These are phyloP conservation scores for Goniozus legneri DNA, from an alignment of 1,140 invertebrate genomes.

Conservation along the genomic window DNA sequence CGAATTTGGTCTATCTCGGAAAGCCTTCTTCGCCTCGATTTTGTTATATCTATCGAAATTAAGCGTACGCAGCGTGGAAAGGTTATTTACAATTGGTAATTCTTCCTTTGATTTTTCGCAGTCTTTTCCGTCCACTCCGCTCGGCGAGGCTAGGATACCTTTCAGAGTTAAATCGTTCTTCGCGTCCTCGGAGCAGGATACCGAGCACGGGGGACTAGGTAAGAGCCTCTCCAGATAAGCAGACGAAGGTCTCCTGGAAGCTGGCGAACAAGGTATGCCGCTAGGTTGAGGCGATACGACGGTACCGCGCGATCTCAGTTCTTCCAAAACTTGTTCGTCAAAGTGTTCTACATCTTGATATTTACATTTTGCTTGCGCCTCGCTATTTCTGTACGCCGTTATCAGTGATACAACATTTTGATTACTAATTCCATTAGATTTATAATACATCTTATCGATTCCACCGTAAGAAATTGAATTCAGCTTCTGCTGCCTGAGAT, in stretches of 20 bases:
- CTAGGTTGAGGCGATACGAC: conserved; percentile 65
- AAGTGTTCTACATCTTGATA: conserved; percentile 32
- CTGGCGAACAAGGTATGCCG: conserved; percentile 54
- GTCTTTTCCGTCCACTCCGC: conserved; percentile 22
- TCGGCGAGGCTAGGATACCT: conserved; percentile 34
- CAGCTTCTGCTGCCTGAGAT: conserved; percentile 20
- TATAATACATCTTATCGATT: conserved; percentile 13
- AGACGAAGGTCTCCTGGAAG: conserved; percentile 32
- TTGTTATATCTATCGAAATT: not conserved
- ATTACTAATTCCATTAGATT: not conserved
- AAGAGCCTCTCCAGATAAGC: conserved; percentile 40
- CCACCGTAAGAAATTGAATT: conserved; percentile 12
- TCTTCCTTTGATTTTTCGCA: conserved; percentile 23
- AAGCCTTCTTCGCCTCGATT: not conserved
- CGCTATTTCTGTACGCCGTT: conserved; percentile 20
- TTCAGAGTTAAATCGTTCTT: conserved; percentile 41
- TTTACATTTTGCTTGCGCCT: conserved; percentile 36
- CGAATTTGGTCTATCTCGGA: conserved; percentile 15
- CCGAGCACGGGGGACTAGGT: conserved; percentile 49
- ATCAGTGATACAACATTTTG: not conserved
- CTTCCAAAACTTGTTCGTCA: conserved; percentile 31
- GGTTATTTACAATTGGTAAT: too few species aligned
- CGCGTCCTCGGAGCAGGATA: conserved; percentile 49
- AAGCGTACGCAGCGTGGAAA: too few species aligned
- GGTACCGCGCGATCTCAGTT: conserved; percentile 56